Percentiles rank a stretch among this genome's conserved stretches.
These are phyloP conservation scores for Phoeniculus purpureus DNA, from an alignment of 2,797 vertebrate genomes.

Conservation along the genomic window DNA sequence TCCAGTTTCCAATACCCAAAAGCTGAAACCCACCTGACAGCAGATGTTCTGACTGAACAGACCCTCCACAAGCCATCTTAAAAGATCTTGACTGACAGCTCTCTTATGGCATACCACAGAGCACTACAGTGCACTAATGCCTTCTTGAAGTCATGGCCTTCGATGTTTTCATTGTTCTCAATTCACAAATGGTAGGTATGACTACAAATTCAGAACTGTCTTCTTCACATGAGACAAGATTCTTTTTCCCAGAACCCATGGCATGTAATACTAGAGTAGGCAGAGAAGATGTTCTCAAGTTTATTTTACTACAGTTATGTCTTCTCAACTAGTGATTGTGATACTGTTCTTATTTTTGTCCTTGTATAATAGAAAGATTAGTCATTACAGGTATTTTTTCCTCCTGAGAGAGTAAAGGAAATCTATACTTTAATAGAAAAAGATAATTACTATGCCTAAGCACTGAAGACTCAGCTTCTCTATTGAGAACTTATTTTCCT, in stretches of 20 bases:
- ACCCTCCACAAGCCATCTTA: not conserved
- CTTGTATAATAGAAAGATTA: not conserved
- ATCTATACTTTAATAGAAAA: slow-evolving; percentile 43
- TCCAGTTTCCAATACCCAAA: not conserved
- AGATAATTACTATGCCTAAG: slow-evolving; percentile 32
- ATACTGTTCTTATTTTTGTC: not conserved
- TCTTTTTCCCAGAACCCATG: not conserved
- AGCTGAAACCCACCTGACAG: not conserved
- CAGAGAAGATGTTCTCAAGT: not conserved
- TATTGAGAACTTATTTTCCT: slow-evolving; percentile 23
- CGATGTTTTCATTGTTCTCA: not conserved
- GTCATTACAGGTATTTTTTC: not conserved
- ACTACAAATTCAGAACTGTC: not conserved
- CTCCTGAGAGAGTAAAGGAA: slow-evolving; percentile 24
- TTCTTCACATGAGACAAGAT: not conserved
- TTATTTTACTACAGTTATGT: not conserved
- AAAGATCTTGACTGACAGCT: fast-evolving
- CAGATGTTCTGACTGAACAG: not conserved
- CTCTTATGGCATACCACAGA: not conserved
- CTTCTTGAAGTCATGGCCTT: not conserved
- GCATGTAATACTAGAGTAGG: not conserved
- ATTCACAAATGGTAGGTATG: not conserved
- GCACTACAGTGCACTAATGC: not conserved
- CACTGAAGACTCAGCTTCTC: not conserved
- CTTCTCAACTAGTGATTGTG: not conserved